Base-by-base conservation (phyloP, 1,140 invertebrate species). In the Campodea augens region DNA sequence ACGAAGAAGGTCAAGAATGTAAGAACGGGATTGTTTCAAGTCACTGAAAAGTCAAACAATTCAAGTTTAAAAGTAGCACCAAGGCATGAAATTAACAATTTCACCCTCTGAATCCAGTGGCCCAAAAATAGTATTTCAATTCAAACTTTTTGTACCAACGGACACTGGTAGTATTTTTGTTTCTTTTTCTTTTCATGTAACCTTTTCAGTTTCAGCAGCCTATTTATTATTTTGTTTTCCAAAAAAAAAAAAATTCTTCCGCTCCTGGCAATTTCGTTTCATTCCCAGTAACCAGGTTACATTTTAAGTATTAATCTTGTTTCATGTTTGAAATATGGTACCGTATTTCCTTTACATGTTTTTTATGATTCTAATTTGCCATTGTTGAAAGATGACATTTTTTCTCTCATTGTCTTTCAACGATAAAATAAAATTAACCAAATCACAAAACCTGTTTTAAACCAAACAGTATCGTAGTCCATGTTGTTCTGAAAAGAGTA, bases 1-100 rank as follows among this genome's bases (percentile, higher is more conserved):
- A 46, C 64, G 66, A 5, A 78, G 54, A 2, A 75, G 48, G 13
- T 77, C 72, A 18, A 80, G 54, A 7, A 80, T 52, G 44, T 72
- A 61, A 41, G 54, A 61, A 47, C 77, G 60, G 10, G 68, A 60
- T 38, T 67, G 56, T 36, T 65, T 62, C 18, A 78, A 58, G 54
- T 78, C 74, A 58, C 74, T 78, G 51, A 54, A 59, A 51, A 51
- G 48, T 44, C 52, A 46, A 52, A 48, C 36, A 39, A 50, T n/a
- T n/a, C n/a, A 47, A 52, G 37, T 45, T 51, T 25, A 25, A 41
- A 43, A 32, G 19, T 43, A 45, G 38, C 12, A 24, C 22, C 32
- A 19, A 41, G 42, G 43, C 18, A 27, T 23, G 41, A 5, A 25
- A n/a, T 22, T 43, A 47, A 10, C n/a, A 13, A 40, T 44, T 44